Evolutionary conservation across 2,888 invertebrate genomes (phyloP).

Genomic region (Aquatica leii): DNA sequence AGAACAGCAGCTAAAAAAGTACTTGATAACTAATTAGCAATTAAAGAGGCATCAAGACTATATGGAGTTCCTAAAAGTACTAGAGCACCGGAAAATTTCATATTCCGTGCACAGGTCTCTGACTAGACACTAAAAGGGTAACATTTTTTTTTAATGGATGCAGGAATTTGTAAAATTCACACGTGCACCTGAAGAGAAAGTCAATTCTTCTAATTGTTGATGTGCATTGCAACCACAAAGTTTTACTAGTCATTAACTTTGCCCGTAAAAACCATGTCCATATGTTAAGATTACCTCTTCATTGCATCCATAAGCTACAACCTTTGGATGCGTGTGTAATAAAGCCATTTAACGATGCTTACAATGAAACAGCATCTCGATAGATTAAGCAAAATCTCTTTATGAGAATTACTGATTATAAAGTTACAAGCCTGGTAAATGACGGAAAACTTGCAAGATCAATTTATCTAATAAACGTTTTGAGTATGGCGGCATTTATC

Average conservation of each 20-base stretch:
- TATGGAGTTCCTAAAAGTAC: not conserved
- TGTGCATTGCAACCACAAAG: too few relatives aligned
- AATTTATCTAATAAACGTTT: not conserved
- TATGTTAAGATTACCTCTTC: not conserved
- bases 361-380: not conserved
- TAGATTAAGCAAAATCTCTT: not conserved
- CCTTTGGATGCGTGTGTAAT: too few relatives aligned
- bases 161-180: too few relatives aligned
- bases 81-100: not conserved
- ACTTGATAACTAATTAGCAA: too few relatives aligned
- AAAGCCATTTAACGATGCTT: too few relatives aligned
- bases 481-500: not conserved
- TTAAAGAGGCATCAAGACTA: not conserved
- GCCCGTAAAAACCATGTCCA: not conserved
- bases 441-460: not conserved
- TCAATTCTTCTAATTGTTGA: too few relatives aligned
- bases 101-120: not conserved
- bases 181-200: too few relatives aligned
- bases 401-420: not conserved
- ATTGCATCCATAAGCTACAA: too few relatives aligned
- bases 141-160: not conserved
- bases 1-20: not conserved
- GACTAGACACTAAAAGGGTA: not conserved
- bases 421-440: not conserved
- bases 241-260: not conserved